Conservation (phyloP, 2,888 invertebrate species). For the Epistrophe eligans region DNA sequence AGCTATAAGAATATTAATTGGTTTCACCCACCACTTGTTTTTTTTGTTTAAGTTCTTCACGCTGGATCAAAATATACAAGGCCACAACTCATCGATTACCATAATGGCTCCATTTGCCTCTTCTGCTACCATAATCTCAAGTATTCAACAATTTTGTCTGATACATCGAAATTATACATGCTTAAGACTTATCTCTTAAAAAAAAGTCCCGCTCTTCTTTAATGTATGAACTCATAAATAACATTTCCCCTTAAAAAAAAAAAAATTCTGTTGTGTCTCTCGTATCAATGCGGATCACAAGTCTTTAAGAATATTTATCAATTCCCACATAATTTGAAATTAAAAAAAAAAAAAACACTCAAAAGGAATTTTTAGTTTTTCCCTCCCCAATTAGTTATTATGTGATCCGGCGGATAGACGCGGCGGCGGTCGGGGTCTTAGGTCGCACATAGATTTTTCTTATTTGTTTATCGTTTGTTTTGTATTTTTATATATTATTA, state of each 20-base stretch:
- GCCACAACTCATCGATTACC: constrained; percentile 49
- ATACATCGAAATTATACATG: not conserved
- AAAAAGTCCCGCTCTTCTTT: constrained; percentile 46
- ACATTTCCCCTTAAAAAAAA: not conserved
- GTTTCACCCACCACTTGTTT: constrained; percentile 16
- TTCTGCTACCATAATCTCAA: constrained; percentile 31
- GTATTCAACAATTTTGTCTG: constrained; percentile 30
- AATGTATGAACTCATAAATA: constrained; percentile 70
- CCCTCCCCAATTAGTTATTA: constrained; percentile 45
- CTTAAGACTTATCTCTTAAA: constrained; percentile 39
- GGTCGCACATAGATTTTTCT: not conserved
- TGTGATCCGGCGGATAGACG: constrained; percentile 14
- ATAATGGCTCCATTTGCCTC: constrained; percentile 53
- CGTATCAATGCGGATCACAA: constrained; percentile 12
- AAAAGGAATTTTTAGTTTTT: constrained; percentile 1
- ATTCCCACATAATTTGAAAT: constrained; percentile 35
- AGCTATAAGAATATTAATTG: constrained; percentile 2
- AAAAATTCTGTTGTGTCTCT: not conserved
- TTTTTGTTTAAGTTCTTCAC: constrained; percentile 7
- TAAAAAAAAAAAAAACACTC: constrained; percentile 16
- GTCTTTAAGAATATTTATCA: constrained; percentile 57
- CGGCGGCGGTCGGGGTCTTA: no score
- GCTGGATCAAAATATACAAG: not conserved
- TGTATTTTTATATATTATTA: not conserved
- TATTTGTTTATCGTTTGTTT: constrained; percentile 65